Base-by-base conservation (phyloP, 2,797 vertebrate species). In the Periophthalmus magnuspinnatus region DNA sequence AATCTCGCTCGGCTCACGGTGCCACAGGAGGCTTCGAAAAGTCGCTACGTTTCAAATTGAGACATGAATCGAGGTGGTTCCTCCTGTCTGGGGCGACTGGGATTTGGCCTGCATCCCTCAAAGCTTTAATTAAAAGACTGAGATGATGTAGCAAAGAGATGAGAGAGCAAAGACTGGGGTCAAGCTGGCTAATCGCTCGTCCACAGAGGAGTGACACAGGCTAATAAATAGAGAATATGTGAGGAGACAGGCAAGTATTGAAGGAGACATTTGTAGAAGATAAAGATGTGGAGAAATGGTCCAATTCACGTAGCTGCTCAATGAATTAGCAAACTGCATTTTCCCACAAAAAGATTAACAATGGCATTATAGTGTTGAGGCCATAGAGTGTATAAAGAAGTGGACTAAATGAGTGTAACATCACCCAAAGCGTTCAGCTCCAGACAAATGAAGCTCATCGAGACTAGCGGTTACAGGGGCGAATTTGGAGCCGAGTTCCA, bases 71-170 rank as follows among this genome's bases (percentile, higher is more conserved):
- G 74, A 80, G 52, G 21, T 62, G 67, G 66, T 17, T 56, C 76
- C 63, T 79, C 69, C 48, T 72, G 70, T 80, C 75, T 7, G 17
- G 80, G 78, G 79, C 70, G 70, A 86, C 76, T 66, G 75, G 84
- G 81, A 88, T 81, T 85, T 80, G 76, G 80, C 71, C 60, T 69
- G 78, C 77, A 76, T 79, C 77, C 78, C 85, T 87, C 79, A 82
- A 89, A 88, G 81, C 82, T 88, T 90, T 92, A 92, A 93, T 90
- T 91, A 90, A 93, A 92, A 90, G 71, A 76, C 73, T 41, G 28
- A 77, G 75, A 90, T 88, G 87, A 91, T 90, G 76, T 81, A 76
- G 82, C 81, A 76, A 80, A 58, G 76, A 79, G 76, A 82, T 38
- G 71, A 75, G 76, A 81, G 79, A 78, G 73, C 74, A 83, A 75